Evolutionary conservation across 53 echinoderm and acorn worm species (phyloP).

Genomic region (Paracentrotus lividus): DNA sequence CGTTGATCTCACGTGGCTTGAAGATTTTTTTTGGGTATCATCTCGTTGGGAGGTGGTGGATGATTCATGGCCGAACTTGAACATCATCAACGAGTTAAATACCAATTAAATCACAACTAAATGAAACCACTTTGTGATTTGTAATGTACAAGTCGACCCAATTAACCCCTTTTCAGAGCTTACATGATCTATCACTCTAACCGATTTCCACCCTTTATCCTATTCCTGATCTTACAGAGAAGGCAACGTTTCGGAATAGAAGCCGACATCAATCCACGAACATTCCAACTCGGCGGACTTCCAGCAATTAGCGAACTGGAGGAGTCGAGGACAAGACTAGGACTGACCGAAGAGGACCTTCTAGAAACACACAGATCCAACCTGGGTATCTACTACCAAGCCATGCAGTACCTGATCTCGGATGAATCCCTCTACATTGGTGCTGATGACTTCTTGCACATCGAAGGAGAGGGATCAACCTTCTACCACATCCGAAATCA

Average conservation of each 20-base stretch:
- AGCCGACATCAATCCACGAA: conserved; percentile 34
- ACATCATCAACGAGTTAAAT: too few relatives aligned
- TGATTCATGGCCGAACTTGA: too few relatives aligned
- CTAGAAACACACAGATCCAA: conserved; percentile 56
- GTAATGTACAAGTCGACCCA: too few relatives aligned
- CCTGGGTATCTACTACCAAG: conserved; percentile 63
- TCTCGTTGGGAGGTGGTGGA: too few relatives aligned
- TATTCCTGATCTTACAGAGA: conserved; percentile 4
- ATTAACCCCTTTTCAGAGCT: too few relatives aligned
- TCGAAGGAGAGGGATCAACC: background rate
- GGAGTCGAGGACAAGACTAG: background rate
- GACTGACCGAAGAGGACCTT: conserved; percentile 51
- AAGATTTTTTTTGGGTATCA: too few relatives aligned
- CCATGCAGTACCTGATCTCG: conserved; percentile 54
- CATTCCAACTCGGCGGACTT: conserved; percentile 30
- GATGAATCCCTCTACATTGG: conserved; percentile 56
- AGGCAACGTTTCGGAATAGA: conserved; percentile 49
- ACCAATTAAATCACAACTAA: too few relatives aligned
- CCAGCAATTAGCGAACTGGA: conserved; percentile 42
- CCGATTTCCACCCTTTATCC: background rate
- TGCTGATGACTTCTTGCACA: conserved; percentile 44
- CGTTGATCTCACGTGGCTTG: background rate
- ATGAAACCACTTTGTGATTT: background rate
- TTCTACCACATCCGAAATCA: conserved; percentile 52
- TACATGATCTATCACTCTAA: background rate